phyloP scores from a whole-genome alignment of 2,113 vertebrate species.

The Pristiophorus japonicus region DNA sequence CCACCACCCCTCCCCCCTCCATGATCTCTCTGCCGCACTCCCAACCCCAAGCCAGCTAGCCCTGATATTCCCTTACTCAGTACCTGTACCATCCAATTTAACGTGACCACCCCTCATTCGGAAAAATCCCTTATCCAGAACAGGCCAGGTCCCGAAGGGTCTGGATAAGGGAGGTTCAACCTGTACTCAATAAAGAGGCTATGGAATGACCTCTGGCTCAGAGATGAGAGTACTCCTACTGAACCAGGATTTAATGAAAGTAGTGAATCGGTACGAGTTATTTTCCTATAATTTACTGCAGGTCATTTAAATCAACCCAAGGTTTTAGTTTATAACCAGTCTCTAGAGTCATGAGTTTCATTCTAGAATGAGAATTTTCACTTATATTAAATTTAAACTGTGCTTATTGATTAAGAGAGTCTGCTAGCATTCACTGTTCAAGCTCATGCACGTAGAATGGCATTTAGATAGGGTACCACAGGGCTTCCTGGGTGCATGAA shows the following conservation, averaged over 20 bases:
- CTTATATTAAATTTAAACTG: background rate
- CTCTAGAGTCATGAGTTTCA: background rate
- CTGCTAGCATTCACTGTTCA: background rate
- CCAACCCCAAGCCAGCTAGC: no score
- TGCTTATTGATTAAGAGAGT: background rate
- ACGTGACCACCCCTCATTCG: no score
- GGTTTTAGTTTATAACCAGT: background rate
- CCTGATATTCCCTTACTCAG: no score
- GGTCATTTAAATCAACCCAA: background rate
- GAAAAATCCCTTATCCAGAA: no score
- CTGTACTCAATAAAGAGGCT: background rate
- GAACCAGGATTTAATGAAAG: background rate
- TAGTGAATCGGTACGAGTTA: background rate
- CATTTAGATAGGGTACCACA: background rate
- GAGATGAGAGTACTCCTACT: background rate
- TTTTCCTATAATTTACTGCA: background rate
- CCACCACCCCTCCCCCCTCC: no score
- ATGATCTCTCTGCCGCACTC: no score
- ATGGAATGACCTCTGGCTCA: background rate
- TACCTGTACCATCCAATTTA: no score
- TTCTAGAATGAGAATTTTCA: background rate
- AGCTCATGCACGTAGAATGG: background rate
- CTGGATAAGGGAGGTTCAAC: no score
- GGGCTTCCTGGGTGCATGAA: background rate
- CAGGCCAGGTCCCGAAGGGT: no score